Evolutionary conservation across 2,113 vertebrate genomes (phyloP).

Genomic region (Motacilla tschutschensis): DNA sequence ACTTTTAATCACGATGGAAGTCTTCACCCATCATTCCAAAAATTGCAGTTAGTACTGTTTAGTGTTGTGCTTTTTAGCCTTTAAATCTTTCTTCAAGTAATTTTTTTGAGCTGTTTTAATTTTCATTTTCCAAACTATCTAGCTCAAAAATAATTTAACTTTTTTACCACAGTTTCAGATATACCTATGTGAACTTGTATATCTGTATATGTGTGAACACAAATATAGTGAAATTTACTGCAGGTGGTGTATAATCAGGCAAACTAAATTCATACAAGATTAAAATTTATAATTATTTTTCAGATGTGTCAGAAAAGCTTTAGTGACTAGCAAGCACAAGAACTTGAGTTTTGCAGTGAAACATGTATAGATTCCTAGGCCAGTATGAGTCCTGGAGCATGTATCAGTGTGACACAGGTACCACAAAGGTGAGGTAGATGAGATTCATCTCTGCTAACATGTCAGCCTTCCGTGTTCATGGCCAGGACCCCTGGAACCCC

Average conservation of each 20-base stretch:
- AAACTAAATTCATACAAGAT: not conserved
- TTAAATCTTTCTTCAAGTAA: not conserved
- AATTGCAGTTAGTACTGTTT: not conserved
- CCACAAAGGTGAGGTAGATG: not conserved
- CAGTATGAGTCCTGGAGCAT: not conserved
- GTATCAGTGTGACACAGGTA: not conserved
- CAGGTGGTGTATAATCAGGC: not conserved
- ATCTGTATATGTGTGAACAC: not conserved
- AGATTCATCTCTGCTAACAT: not conserved
- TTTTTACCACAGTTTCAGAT: not conserved
- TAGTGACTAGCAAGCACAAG: not conserved
- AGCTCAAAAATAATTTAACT: not conserved
- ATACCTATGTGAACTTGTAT: rapidly evolving
- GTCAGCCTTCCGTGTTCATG: not conserved
- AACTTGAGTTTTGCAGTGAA: not conserved
- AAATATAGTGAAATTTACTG: not conserved
- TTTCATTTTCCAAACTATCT: not conserved
- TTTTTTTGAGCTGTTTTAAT: not conserved
- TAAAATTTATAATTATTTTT: not conserved
- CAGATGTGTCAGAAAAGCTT: not conserved
- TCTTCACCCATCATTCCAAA: not conserved
- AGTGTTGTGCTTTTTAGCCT: not conserved
- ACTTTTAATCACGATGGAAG: not conserved
- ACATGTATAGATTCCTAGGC: rapidly evolving
- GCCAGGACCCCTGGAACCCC: not conserved